phyloP scores from a whole-genome alignment of 2,888 invertebrate genomes.

The Anagyrus pseudococci region DNA sequence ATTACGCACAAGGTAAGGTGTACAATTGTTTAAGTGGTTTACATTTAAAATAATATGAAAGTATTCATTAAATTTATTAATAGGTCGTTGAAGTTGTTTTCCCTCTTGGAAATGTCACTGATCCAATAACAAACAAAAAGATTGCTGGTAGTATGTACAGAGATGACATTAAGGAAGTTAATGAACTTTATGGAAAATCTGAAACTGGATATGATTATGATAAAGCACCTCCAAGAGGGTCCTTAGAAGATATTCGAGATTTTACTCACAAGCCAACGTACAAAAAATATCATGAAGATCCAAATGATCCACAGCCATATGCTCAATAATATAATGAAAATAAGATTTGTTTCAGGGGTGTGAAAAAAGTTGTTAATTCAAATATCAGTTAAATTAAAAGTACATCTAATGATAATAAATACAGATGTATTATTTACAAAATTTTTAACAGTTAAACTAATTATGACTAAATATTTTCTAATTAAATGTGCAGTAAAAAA shows the following conservation, averaged over 20 bases:
- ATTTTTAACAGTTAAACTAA: too few relatives aligned
- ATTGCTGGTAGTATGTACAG: conserved; percentile 77
- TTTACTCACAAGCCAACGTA: conserved; percentile 80
- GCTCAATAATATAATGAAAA: too few relatives aligned
- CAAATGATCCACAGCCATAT: conserved; percentile 75
- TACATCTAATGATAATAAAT: too few relatives aligned
- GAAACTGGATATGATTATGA: conserved; percentile 76
- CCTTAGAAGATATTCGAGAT: conserved; percentile 83
- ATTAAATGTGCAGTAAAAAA: not conserved
- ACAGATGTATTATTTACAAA: too few relatives aligned
- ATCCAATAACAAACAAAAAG: conserved; percentile 84
- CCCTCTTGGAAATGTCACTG: conserved; percentile 83
- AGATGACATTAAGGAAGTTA: conserved; percentile 74
- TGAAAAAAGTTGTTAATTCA: not conserved
- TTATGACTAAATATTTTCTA: too few relatives aligned
- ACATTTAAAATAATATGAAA: not conserved
- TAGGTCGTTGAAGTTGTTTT: conserved; percentile 77
- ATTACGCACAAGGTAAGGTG: conserved; percentile 73
- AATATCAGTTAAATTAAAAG: not conserved
- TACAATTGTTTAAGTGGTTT: not conserved
- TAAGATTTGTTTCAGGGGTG: too few relatives aligned
- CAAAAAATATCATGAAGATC: conserved; percentile 80
- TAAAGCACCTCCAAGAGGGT: conserved; percentile 80
- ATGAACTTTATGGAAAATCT: conserved; percentile 74
- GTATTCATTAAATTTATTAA: not conserved